These are phyloP conservation scores for Antechinus flavipes DNA, from an alignment of 2,113 vertebrate species.

Conservation along the genomic window DNA sequence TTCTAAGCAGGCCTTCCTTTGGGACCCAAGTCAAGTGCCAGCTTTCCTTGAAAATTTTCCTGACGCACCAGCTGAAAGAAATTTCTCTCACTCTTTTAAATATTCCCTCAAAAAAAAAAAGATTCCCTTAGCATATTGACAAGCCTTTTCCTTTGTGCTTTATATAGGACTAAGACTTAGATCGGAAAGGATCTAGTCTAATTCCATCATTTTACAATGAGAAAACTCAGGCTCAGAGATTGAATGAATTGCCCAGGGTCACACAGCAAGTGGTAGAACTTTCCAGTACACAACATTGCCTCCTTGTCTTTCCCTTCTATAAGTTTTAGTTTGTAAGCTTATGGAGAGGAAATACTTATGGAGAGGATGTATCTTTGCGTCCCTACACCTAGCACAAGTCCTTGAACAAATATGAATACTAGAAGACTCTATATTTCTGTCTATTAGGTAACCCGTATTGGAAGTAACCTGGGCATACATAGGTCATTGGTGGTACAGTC, in stretches of 20 bases:
- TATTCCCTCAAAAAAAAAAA: too few species aligned
- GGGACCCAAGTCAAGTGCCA: background rate
- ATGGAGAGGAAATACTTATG: background rate
- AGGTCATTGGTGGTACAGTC: background rate
- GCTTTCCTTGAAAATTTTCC: background rate
- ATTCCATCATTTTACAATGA: background rate
- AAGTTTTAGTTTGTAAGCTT: background rate
- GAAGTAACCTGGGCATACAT: background rate
- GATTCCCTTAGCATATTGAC: background rate
- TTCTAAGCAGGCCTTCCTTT: background rate
- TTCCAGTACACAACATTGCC: background rate
- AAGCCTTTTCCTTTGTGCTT: background rate
- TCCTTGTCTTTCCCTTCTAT: background rate
- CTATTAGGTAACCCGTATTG: background rate
- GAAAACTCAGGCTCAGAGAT: background rate
- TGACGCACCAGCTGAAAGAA: background rate
- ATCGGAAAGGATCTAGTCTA: background rate
- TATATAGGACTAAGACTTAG: background rate
- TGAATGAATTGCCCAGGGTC: background rate
- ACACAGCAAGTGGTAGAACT: background rate
- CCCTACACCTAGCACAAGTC: background rate
- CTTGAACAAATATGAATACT: background rate
- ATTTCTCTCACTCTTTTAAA: background rate
- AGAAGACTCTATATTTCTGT: background rate
- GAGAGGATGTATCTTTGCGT: background rate